Evolutionary conservation across 2,113 vertebrate species (phyloP), one percentile per base, ranked within the genome.

Genomic region (Hippolais icterina): DNA sequence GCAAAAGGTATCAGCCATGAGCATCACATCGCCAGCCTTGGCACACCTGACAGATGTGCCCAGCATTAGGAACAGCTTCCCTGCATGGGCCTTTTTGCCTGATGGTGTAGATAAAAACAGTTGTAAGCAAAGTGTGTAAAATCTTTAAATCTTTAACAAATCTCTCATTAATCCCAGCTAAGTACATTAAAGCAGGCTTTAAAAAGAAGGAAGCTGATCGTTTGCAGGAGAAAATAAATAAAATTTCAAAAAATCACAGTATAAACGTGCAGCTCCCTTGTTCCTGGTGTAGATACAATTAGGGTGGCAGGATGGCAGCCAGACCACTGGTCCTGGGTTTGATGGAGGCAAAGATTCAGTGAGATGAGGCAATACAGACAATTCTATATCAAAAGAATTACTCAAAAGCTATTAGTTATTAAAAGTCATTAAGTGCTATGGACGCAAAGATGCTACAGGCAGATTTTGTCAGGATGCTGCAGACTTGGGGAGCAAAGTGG

Each of bases 151-250:
- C 94, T 96, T 96, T 94, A 96, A 87, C 69, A 97, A 94, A 96
- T 97, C 95, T 96, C 84, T 94, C 78, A 89, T 95, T 97, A 97
- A 94, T 96, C 92, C 92, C 54, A 80, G 54, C 65, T 96, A 95
- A 97, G 66, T 60, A 94, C 94, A 96, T 96, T 95, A 95, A 92
- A 93, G 80, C 47, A 80, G 93, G 87, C 75, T 95, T 95, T 96
- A 78, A 90, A 84, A 92, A 75, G 71, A 75, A 90, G 75, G 60
- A 83, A 78, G 63, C 71, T 90, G 91, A 87, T 95, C 71, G 69
- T 80, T 91, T 87, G 59, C 41, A 87, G 65, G 65, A 76, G 80
- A 89, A 94, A 94, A 93, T n/a, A 63, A 5, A 64, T 24, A 57
- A 84, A 90, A 69, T 56, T 39, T 16, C 56, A 86, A 93, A 35